Conservation (phyloP, 2,797 vertebrate species). For the Acanthis flammea region DNA sequence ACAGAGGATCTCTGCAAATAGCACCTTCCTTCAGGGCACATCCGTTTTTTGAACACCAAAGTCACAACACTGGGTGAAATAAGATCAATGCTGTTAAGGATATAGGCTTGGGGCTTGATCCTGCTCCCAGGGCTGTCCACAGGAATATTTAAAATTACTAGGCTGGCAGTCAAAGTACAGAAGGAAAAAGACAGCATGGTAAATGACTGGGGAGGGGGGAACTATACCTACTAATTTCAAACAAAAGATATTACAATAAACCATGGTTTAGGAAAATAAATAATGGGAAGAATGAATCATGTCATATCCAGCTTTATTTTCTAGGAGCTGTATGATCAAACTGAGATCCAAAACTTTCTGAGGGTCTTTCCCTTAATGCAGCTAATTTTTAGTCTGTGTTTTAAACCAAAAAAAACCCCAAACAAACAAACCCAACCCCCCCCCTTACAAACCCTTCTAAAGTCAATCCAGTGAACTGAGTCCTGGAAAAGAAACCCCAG, state of each 20-base stretch:
- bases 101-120: background rate
- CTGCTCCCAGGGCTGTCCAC: background rate
- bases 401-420: background rate
- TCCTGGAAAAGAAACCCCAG: background rate
- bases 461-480: background rate
- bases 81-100: accelerated
- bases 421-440: background rate
- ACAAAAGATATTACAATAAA: background rate
- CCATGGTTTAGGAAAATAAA: background rate
- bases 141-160: background rate
- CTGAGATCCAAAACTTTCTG: background rate
- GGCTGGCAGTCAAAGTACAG: background rate
- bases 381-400: background rate
- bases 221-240: background rate
- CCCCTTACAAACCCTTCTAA: accelerated
- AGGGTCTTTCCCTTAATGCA: background rate
- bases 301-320: background rate
- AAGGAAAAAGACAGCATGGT: background rate
- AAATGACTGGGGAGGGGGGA: background rate
- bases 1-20: background rate
- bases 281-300: background rate
- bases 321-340: background rate
- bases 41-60: background rate
- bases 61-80: background rate
- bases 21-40: background rate